A percentile compares a stretch with the other conserved stretches of the same genome.
phyloP scores from a whole-genome alignment of 2,888 invertebrate genomes.

The Phengaris alcon region DNA sequence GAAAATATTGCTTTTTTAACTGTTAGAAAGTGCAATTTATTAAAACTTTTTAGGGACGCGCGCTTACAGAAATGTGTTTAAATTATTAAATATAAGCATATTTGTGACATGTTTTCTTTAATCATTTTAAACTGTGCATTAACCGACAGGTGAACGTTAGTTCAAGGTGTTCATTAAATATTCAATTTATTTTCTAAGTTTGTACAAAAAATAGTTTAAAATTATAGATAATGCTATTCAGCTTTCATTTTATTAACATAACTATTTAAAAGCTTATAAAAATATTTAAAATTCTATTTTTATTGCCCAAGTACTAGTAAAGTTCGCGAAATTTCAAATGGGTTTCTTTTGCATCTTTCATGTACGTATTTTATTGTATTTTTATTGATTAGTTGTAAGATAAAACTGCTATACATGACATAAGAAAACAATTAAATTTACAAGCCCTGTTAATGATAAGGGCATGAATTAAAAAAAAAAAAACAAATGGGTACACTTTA shows the following conservation, averaged over 20 bases:
- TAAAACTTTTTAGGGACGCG: neutral
- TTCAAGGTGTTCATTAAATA: constrained; percentile 22
- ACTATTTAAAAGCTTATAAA: constrained; percentile 2
- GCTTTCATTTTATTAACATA: constrained; percentile 11
- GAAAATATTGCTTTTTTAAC: neutral
- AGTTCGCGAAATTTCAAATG: too few relatives aligned
- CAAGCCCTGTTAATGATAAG: too few relatives aligned
- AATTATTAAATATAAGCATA: too few relatives aligned
- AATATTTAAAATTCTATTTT: neutral
- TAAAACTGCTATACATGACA: too few relatives aligned
- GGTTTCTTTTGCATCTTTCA: too few relatives aligned
- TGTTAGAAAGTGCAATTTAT: neutral
- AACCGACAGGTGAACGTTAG: constrained; percentile 4
- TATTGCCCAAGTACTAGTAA: neutral
- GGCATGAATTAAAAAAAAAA: too few relatives aligned
- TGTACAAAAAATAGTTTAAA: constrained; percentile 6
- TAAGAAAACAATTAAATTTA: too few relatives aligned
- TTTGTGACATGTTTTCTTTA: neutral
- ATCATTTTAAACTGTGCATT: neutral
- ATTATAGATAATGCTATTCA: constrained; percentile 14
- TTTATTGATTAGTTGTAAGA: too few relatives aligned
- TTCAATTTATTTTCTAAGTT: constrained; percentile 11
- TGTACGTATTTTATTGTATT: too few relatives aligned
- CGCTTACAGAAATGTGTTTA: too few relatives aligned
- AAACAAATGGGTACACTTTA: too few relatives aligned